A percentile compares a stretch with the other conserved stretches of the same genome.
phyloP scores from a whole-genome alignment of 2,888 invertebrate species.

The Cenopis cana region DNA sequence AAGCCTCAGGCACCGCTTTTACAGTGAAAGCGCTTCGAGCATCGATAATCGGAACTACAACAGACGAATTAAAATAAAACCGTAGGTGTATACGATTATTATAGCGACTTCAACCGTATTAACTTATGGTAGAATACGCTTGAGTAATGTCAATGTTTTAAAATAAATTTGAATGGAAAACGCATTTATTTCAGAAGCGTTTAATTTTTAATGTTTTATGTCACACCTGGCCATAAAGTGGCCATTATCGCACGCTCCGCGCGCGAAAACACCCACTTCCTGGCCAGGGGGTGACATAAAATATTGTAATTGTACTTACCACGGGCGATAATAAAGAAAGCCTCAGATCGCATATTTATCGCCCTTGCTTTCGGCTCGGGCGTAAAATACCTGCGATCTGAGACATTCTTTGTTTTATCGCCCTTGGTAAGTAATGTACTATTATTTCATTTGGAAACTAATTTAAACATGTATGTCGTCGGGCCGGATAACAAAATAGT shows the following conservation, averaged over 20 bases:
- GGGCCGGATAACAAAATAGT: too few relatives aligned
- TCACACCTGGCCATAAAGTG: too few relatives aligned
- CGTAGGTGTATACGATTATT: background rate
- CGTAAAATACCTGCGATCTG: too few relatives aligned
- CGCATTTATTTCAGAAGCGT: conserved; percentile 38
- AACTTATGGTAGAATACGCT: conserved; percentile 48
- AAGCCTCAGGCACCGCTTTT: conserved; percentile 73
- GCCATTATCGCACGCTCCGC: too few relatives aligned
- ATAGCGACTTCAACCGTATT: background rate
- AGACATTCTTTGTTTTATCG: too few relatives aligned
- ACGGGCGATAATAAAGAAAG: too few relatives aligned
- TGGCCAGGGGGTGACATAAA: too few relatives aligned
- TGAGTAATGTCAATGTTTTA: conserved; percentile 82
- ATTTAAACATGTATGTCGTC: conserved; percentile 46
- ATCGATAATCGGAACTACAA: conserved; percentile 81
- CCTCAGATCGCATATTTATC: too few relatives aligned
- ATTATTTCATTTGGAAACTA: background rate
- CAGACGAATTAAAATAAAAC: background rate
- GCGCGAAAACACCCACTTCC: too few relatives aligned
- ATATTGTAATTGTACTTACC: too few relatives aligned
- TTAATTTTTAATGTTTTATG: conserved; percentile 6
- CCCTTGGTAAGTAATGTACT: too few relatives aligned
- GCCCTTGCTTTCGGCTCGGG: too few relatives aligned
- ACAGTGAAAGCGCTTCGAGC: conserved; percentile 80
- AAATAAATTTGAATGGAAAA: conserved; percentile 75